A percentile compares a stretch with the other conserved stretches of the same genome.
Conservation (phyloP, 2,797 vertebrate species). For the Danio choprae region DNA sequence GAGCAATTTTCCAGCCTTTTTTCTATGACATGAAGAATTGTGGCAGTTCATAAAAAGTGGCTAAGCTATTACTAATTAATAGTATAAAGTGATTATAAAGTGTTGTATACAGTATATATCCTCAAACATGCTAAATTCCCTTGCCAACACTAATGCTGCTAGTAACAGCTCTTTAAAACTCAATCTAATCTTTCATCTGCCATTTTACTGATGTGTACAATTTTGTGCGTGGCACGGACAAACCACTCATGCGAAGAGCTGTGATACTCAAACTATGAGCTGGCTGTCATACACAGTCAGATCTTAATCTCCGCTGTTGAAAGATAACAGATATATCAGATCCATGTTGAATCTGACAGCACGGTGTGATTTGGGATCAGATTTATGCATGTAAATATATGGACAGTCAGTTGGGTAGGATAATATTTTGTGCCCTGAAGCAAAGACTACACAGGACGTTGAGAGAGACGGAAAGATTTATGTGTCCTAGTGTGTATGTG, state of each 20-base stretch:
- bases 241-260: neutral
- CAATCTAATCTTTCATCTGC: neutral
- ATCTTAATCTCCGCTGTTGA: conserved; percentile 44
- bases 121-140: neutral
- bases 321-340: conserved; percentile 48
- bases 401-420: conserved; percentile 26
- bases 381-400: conserved; percentile 35
- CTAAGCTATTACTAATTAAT: too few relatives aligned
- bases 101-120: neutral
- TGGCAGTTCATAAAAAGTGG: too few relatives aligned
- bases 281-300: conserved; percentile 18
- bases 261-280: neutral
- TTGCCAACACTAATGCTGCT: neutral
- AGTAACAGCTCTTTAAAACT: neutral
- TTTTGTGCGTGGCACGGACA: conserved; percentile 7
- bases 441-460: conserved; percentile 11
- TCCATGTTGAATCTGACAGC: conserved; percentile 40
- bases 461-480: conserved; percentile 25
- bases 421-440: conserved; percentile 33
- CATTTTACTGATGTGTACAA: neutral
- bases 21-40: too few relatives aligned
- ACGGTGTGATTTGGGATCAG: conserved; percentile 25
- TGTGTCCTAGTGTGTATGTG: neutral
- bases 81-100: too few relatives aligned
- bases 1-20: too few relatives aligned